Conservation (phyloP, 2,113 vertebrate species). For the Oxyura jamaicensis region DNA sequence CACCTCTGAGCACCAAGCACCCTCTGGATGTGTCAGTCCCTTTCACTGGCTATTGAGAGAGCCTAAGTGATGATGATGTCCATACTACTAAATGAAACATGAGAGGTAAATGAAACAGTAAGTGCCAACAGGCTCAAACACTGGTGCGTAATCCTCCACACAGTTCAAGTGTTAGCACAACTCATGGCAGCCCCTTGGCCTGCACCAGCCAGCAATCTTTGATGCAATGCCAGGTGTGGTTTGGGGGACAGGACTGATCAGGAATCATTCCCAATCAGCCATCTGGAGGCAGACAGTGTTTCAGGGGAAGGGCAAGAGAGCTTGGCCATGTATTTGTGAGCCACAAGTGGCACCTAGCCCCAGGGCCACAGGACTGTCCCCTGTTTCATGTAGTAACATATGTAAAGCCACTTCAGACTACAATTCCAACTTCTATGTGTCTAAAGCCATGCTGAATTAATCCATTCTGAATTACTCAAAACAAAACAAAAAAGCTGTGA, state of each 20-base stretch:
- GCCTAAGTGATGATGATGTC: background rate
- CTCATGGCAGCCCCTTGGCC: background rate
- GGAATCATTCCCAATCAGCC: background rate
- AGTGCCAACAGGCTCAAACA: background rate
- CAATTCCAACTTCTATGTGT: background rate
- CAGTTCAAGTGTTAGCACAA: background rate
- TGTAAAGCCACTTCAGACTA: background rate
- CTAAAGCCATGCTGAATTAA: background rate
- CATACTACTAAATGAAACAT: background rate
- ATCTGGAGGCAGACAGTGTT: background rate
- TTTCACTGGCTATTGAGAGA: background rate
- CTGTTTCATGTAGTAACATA: background rate
- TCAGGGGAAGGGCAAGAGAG: background rate
- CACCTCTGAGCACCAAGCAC: background rate
- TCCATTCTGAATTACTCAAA: background rate
- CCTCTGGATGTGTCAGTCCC: background rate
- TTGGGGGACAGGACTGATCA: background rate
- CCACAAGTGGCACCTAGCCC: background rate
- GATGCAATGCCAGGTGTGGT: background rate
- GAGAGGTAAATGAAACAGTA: background rate
- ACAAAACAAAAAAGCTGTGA: background rate
- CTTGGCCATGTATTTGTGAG: background rate
- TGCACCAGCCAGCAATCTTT: background rate
- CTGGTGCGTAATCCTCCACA: background rate
- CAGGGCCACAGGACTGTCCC: background rate